Percentiles rank a stretch among this genome's conserved stretches.
These are phyloP conservation scores for Lophura nycthemera DNA, from an alignment of 2,113 vertebrate species.

Conservation along the genomic window DNA sequence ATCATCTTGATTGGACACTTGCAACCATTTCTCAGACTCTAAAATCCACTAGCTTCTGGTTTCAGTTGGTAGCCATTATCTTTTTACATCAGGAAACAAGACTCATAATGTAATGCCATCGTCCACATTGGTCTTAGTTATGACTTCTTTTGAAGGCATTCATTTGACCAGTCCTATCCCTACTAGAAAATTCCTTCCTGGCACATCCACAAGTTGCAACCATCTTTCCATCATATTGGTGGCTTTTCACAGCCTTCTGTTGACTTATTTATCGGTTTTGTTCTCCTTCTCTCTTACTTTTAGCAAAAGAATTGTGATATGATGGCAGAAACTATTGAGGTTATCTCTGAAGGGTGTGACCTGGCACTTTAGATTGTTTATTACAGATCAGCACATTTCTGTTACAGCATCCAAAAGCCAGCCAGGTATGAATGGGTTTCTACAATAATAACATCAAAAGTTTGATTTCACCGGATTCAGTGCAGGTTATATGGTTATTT, in stretches of 20 bases:
- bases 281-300: background rate
- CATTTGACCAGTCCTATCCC: background rate
- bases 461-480: background rate
- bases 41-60: background rate
- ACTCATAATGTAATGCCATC: background rate
- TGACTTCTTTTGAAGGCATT: background rate
- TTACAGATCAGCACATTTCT: background rate
- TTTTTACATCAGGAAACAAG: background rate
- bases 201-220: background rate
- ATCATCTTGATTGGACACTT: background rate
- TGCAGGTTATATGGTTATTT: conserved; percentile 11
- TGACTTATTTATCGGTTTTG: background rate
- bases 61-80: background rate
- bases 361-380: background rate
- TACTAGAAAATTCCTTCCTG: background rate
- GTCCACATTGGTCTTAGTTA: background rate
- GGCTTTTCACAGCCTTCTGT: background rate
- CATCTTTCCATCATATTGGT: background rate
- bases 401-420: background rate
- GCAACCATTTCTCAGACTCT: background rate
- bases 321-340: background rate
- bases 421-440: background rate
- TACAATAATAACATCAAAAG: background rate
- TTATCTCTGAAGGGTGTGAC: background rate
- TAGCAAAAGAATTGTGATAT: background rate